These are phyloP conservation scores for Centroberyx gerrardi DNA, from an alignment of 2,797 vertebrate genomes.

Conservation along the genomic window DNA sequence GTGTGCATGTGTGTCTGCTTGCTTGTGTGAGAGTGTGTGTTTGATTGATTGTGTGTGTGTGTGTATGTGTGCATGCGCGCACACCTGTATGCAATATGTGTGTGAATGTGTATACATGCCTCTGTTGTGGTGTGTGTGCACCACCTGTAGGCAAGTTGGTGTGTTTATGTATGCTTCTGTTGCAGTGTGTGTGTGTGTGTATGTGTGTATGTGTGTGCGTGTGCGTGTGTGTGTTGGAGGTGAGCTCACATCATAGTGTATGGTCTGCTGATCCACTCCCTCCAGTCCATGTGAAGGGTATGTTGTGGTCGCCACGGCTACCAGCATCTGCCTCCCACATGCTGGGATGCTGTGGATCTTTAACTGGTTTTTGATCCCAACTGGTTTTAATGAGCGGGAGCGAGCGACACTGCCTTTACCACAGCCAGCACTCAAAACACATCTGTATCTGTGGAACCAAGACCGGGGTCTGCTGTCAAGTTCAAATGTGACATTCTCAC, in stretches of 20 bases:
- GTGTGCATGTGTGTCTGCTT: background rate
- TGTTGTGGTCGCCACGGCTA: conserved; percentile 28
- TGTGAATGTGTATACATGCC: no score
- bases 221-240: background rate
- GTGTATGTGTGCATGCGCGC: no score
- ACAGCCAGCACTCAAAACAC: conserved; percentile 72
- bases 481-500: conserved; percentile 36
- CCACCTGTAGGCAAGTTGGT: background rate
- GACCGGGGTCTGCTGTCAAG: conserved; percentile 7
- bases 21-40: no score
- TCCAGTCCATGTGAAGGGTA: conserved; percentile 28
- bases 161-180: background rate
- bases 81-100: no score
- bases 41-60: no score
- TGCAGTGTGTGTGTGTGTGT: background rate
- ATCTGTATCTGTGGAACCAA: conserved; percentile 55
- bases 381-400: conserved; percentile 65
- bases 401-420: conserved; percentile 52
- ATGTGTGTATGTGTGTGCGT: background rate
- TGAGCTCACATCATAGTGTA: conserved; percentile 8
- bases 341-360: conserved; percentile 57
- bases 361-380: conserved; percentile 37
- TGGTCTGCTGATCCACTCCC: background rate
- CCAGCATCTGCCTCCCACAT: conserved; percentile 80
- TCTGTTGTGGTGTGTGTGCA: no score